Evolutionary conservation across 1,140 invertebrate genomes (phyloP), one percentile per base, ranked within the genome.

Genomic region (Diorhabda carinulata): DNA sequence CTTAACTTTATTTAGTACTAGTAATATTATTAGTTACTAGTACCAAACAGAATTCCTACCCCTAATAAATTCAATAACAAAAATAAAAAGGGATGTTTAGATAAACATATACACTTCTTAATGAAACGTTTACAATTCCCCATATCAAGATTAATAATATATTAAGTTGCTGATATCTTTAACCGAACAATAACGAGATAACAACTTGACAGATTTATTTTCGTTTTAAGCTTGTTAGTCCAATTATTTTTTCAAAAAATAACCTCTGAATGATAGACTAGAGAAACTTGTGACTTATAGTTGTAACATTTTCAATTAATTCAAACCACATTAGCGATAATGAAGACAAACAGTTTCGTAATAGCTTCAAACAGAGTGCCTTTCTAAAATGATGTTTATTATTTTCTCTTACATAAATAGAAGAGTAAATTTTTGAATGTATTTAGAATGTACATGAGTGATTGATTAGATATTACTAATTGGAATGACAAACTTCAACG

Each of bases 321-420:
- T n/a, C 47, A 52, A 52, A 52, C 6, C 47, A 52, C 47, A 52
- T 52, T 52, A 52, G 47, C 47, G 47, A 52, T 52, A 52, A 52
- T 52, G 47, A 52, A 52, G 47, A 52, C 47, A 52, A 6, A 52
- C 47, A 8, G 6, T 52, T 52, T 52, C 47, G n/a, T 52, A 52
- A 52, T 52, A 6, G 47, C n/a, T 52, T 52, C 47, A 52, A 52
- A 52, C n/a, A 52, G n/a, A 8, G 6, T 52, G 47, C 47, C 47
- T 52, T 52, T 52, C 47, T 52, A 52, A 52, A 8, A n/a, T n/a
- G 47, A n/a, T 52, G 47, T n/a, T 8, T 52, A 6, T 52, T n/a
- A 52, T 52, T 52, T 52, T 52, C 47, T 52, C 47, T 52, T 52
- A 52, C 47, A 52, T 52, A 52, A 52, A 52, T 52, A 52, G 6